Base-by-base conservation (phyloP, 2,888 invertebrate genomes). In the Ceriagrion tenellum region DNA sequence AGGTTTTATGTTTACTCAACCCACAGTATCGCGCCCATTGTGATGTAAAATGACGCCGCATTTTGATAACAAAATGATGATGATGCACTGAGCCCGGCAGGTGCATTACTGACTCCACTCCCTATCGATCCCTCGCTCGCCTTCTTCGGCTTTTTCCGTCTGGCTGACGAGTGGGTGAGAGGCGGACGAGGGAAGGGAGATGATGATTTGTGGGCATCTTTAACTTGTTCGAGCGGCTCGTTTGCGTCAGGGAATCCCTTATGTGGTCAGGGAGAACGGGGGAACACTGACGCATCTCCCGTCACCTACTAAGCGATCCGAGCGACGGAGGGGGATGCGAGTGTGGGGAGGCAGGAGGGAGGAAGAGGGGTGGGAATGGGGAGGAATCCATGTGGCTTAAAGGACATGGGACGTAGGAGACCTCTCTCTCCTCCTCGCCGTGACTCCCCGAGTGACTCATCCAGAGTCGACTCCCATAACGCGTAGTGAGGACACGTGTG, bases 221-320 rank as follows among this genome's bases (percentile, higher is more conserved):
- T 59, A 16, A n/a, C 69, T 20, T 59, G 59, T 59, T n/a, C n/a
- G 69, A n/a, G 69, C n/a, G 26, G 69, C 69, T 26, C 81, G 18
- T 35, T 81, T 35, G 35, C 81, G 81, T 81, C 81, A 81, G 81
- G 1, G 35, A 81, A 81, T 16, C 35, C 81, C 81, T 30, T 81
- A 81, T 81, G 81, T 81, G 81, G 81, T 81, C 81, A 81, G 81
- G n/a, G 69, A n/a, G n/a, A 6, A 69, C 35, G 26, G 69, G 74
- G 0, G 81, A 35, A n/a, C n/a, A n/a, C n/a, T 81, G 81, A 81
- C 81, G 81, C 81, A 81, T 81, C 35, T 81, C 47, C 18, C 30
- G 81, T 81, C 81, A 81, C 26, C 30, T 35, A 18, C 30, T 47
- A 59, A 59, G 81, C 81, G 35, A 35, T 81, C 81, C 81, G 16